phyloP scores from a whole-genome alignment of 2,888 invertebrate species.

The Tanaodytes sp. region DNA sequence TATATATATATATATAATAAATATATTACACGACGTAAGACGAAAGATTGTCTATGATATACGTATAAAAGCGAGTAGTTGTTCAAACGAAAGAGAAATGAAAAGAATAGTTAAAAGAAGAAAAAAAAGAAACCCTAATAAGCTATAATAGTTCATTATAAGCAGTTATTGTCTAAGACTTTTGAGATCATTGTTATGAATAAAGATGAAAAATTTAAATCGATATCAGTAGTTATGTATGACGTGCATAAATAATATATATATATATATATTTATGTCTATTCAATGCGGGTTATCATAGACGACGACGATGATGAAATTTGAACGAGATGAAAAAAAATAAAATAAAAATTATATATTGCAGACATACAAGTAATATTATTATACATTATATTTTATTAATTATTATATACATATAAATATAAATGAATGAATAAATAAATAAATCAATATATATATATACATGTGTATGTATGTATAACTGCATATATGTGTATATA shows the following conservation, averaged over 20 bases:
- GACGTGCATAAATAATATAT: slow-evolving; percentile 38
- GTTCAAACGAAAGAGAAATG: slow-evolving; percentile 52
- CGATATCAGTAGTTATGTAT: slow-evolving; percentile 54
- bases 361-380: slow-evolving; percentile 61
- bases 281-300: slow-evolving; percentile 48
- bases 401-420: slow-evolving; percentile 66
- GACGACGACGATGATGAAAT: slow-evolving; percentile 64
- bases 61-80: slow-evolving; percentile 48
- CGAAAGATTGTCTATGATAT: slow-evolving; percentile 52
- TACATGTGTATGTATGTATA: slow-evolving; percentile 19
- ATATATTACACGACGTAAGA: slow-evolving; percentile 40
- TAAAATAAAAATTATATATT: slow-evolving; percentile 48
- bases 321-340: slow-evolving; percentile 54
- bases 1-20: slow-evolving; percentile 12
- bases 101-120: slow-evolving; percentile 51
- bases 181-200: slow-evolving; percentile 52
- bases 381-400: slow-evolving; percentile 71
- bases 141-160: slow-evolving; percentile 57
- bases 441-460: slow-evolving; percentile 16
- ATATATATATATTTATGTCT: slow-evolving; percentile 32
- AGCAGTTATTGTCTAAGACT: slow-evolving; percentile 48
- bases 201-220: slow-evolving; percentile 42
- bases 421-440: slow-evolving; percentile 36
- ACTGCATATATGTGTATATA: slow-evolving; percentile 17
- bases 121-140: slow-evolving; percentile 53